A percentile compares a stretch with the other conserved stretches of the same genome.
phyloP scores from a whole-genome alignment of 1,140 invertebrate species.

The Orchestia grillus region DNA sequence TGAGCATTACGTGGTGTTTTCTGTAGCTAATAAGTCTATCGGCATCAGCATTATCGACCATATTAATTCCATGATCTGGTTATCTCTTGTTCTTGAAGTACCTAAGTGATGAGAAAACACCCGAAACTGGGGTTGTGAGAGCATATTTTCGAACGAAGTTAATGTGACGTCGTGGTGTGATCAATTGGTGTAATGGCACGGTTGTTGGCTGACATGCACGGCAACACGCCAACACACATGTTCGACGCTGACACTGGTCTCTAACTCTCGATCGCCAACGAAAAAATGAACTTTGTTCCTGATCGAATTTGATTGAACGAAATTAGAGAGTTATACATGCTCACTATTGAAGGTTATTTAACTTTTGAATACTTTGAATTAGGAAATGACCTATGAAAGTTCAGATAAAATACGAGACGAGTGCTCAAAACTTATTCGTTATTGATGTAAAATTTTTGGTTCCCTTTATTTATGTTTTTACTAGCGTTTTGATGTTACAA shows the following conservation, averaged over 20 bases:
- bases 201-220: neutral
- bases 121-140: neutral
- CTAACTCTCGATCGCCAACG: neutral
- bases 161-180: neutral
- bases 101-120: neutral
- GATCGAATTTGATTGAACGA: neutral
- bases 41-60: neutral
- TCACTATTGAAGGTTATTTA: neutral
- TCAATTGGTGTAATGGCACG: neutral
- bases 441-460: too few species aligned
- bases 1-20: neutral
- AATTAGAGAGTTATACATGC: neutral
- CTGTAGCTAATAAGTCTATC: neutral
- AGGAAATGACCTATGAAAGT: too few species aligned
- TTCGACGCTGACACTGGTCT: neutral
- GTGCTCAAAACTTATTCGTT: too few species aligned
- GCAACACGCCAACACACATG: neutral
- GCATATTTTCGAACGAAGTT: neutral
- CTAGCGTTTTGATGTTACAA: too few species aligned
- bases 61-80: neutral
- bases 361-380: too few species aligned
- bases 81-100: neutral
- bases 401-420: too few species aligned
- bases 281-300: neutral
- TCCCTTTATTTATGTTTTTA: too few species aligned